Evolutionary conservation across 2,888 invertebrate species (phyloP), one percentile per base, ranked within the genome.

Genomic region (Cheilosia variabilis): DNA sequence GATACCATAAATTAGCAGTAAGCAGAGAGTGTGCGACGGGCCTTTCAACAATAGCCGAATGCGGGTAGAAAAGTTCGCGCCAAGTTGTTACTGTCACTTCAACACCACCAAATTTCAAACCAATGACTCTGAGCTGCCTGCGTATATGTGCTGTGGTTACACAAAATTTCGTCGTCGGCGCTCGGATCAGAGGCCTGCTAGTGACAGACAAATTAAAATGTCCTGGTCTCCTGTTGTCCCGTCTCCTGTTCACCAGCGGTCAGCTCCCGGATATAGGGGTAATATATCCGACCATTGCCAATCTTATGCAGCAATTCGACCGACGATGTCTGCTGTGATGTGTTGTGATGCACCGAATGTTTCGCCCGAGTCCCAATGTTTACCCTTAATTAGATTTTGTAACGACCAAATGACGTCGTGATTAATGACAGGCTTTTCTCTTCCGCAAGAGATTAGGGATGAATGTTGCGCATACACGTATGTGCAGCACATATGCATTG

Each of bases 381-480:
- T 88, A 87, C 87, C 87, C 88, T 87, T 88, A 88, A 88, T 88
- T 88, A 88, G 87, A 88, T 88, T 88, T 87, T 79, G 87, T 82
- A 87, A 87, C 84, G 87, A 83, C 88, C 88, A 87, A 88, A 87
- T 88, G 88, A 88, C 88, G 87, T 87, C 88, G 84, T 87, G 88
- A 88, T 88, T 88, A 88, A 88, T 88, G 88, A 83, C 78, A 66
- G 76, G 81, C 81, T 81, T 81, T 86, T 81, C 86, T 76, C 84
- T 86, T 80, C 80, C 60, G 65, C 75, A n/a, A 80, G 71, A 77
- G 81, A 86, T 86, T 86, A 86, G 79, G 87, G 87, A 87, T 87
- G 79, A 66, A 80, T 76, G 71, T 73, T 86, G 52, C 82, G 66
- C 41, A 63, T 76, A 58, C 62, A 62, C 62, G 52, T 34, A 72